Evolutionary conservation across 2,113 vertebrate genomes (phyloP).

Genomic region (Rhabdomys dilectus): DNA sequence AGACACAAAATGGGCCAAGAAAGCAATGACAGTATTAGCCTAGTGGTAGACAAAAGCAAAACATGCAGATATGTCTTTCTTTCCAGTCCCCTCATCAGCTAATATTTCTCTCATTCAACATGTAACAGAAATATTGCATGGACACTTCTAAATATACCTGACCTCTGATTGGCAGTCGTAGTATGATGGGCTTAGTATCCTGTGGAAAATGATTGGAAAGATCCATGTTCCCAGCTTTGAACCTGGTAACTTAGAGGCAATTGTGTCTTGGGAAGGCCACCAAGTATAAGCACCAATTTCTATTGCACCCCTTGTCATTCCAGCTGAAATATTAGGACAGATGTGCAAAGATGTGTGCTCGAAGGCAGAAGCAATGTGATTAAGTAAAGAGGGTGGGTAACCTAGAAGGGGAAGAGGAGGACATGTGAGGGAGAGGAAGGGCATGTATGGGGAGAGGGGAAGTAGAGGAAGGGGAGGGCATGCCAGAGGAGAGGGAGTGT

Average conservation of each 20-base stretch:
- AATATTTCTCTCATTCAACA: slow-evolving; percentile 25
- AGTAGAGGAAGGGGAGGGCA: too few relatives aligned
- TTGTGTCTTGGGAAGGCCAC: neutral
- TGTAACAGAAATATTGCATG: neutral
- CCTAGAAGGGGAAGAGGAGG: too few relatives aligned
- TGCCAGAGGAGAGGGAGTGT: too few relatives aligned
- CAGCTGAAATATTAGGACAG: neutral
- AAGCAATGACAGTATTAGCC: neutral
- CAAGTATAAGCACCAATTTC: neutral
- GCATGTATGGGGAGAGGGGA: too few relatives aligned
- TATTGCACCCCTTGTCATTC: accelerated
- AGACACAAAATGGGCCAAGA: neutral
- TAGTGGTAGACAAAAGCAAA: neutral
- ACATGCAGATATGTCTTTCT: neutral
- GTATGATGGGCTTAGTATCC: neutral
- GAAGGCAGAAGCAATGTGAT: neutral
- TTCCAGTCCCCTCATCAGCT: neutral
- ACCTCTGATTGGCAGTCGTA: accelerated
- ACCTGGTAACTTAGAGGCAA: accelerated
- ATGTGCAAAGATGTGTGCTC: neutral
- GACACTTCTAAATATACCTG: neutral
- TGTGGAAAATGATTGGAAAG: neutral
- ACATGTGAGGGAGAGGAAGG: too few relatives aligned
- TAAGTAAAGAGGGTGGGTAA: neutral
- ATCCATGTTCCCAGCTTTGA: neutral